These are phyloP conservation scores for Pomatorhinus ruficollis DNA, from an alignment of 2,113 vertebrate genomes.

Conservation along the genomic window DNA sequence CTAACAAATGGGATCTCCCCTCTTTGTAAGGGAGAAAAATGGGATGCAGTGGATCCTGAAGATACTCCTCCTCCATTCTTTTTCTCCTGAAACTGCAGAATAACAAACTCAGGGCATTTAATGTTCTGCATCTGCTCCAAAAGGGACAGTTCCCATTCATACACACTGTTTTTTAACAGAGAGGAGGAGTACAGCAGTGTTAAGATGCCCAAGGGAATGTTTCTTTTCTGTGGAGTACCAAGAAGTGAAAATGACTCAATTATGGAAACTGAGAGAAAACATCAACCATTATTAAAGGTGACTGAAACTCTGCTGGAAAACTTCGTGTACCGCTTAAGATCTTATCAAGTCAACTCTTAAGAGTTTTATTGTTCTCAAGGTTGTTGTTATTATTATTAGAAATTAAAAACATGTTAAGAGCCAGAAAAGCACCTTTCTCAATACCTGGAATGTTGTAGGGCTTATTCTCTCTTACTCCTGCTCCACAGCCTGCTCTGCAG, in stretches of 20 bases:
- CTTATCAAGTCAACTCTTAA: neutral
- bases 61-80: neutral
- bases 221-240: neutral
- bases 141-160: neutral
- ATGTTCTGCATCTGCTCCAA: neutral
- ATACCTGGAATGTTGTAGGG: neutral
- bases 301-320: neutral
- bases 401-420: neutral
- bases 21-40: neutral
- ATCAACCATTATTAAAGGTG: neutral
- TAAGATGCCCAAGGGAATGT: neutral
- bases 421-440: neutral
- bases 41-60: neutral
- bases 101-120: neutral
- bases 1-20: neutral
- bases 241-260: neutral
- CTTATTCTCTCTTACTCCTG: neutral
- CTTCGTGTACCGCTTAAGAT: neutral
- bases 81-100: neutral
- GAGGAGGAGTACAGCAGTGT: neutral
- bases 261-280: neutral
- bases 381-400: neutral
- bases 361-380: neutral
- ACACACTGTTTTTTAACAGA: neutral
- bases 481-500: neutral